These are phyloP conservation scores for Perca schrenkii DNA, from an alignment of 2,113 vertebrate species.

Conservation along the genomic window DNA sequence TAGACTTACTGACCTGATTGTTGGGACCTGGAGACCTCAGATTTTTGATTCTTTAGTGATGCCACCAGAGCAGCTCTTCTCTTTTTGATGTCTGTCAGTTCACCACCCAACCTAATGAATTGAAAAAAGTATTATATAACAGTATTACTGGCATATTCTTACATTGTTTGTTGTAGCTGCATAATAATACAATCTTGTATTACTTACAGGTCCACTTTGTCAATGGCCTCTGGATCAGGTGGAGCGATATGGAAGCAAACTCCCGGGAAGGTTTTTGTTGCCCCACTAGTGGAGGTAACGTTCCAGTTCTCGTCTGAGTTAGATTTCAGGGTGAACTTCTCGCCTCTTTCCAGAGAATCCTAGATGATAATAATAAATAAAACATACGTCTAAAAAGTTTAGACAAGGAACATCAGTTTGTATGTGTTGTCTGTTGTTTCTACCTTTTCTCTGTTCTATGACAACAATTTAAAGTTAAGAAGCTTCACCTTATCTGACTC, in stretches of 20 bases:
- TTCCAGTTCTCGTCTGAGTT: slow-evolving; percentile 92
- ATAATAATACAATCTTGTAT: background rate
- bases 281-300: slow-evolving; percentile 80
- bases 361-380: slow-evolving; percentile 56
- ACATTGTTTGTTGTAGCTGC: background rate
- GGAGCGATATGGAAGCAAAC: slow-evolving; percentile 92
- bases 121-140: background rate
- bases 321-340: slow-evolving; percentile 88
- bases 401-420: background rate
- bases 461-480: background rate
- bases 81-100: slow-evolving; percentile 89
- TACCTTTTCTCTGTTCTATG: background rate
- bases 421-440: too few species aligned
- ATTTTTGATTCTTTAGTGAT: slow-evolving; percentile 81
- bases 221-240: slow-evolving; percentile 88
- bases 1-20: slow-evolving; percentile 77
- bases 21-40: slow-evolving; percentile 68
- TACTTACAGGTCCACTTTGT: slow-evolving; percentile 88
- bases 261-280: slow-evolving; percentile 87
- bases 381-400: background rate
- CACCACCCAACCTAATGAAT: slow-evolving; percentile 87
- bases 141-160: background rate
- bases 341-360: slow-evolving; percentile 88
- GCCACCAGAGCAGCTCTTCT: slow-evolving; percentile 80
- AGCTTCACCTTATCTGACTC: slow-evolving; percentile 87